phyloP scores from a whole-genome alignment of 2,113 vertebrate species.

The Thymallus thymallus region DNA sequence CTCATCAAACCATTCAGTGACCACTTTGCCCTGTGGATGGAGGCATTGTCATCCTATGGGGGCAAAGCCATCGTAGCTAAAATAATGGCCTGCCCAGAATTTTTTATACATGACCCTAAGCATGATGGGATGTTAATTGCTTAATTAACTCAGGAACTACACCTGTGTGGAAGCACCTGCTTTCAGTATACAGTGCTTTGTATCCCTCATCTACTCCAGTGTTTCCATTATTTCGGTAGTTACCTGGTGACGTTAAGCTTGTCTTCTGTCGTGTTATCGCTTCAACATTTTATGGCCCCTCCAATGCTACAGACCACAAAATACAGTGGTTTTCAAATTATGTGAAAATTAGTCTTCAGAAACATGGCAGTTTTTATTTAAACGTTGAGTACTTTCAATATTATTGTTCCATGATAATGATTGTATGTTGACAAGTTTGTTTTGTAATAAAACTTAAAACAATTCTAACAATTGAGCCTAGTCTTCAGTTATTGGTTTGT shows the following conservation, averaged over 20 bases:
- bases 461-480: neutral
- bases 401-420: constrained; percentile 66
- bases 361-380: constrained; percentile 83
- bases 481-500: neutral
- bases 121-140: too few relatives aligned
- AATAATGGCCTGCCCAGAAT: too few relatives aligned
- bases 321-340: constrained; percentile 37
- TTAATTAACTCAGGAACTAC: too few relatives aligned
- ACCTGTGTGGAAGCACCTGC: too few relatives aligned
- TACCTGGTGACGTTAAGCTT: constrained; percentile 10
- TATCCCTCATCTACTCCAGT: too few relatives aligned
- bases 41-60: too few relatives aligned
- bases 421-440: constrained; percentile 70
- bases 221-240: too few relatives aligned
- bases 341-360: constrained; percentile 75
- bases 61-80: too few relatives aligned
- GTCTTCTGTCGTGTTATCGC: constrained; percentile 23
- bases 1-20: too few relatives aligned
- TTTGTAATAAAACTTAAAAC: constrained; percentile 69
- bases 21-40: too few relatives aligned
- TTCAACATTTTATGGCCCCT: constrained; percentile 44
- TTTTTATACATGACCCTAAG: too few relatives aligned
- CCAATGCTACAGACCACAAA: constrained; percentile 25
- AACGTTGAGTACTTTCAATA: constrained; percentile 80
- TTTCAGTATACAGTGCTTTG: too few relatives aligned